A percentile compares a stretch with the other conserved stretches of the same genome.
These are phyloP conservation scores for Xenopus laevis DNA, from an alignment of 2,113 vertebrate genomes.

Conservation along the genomic window DNA sequence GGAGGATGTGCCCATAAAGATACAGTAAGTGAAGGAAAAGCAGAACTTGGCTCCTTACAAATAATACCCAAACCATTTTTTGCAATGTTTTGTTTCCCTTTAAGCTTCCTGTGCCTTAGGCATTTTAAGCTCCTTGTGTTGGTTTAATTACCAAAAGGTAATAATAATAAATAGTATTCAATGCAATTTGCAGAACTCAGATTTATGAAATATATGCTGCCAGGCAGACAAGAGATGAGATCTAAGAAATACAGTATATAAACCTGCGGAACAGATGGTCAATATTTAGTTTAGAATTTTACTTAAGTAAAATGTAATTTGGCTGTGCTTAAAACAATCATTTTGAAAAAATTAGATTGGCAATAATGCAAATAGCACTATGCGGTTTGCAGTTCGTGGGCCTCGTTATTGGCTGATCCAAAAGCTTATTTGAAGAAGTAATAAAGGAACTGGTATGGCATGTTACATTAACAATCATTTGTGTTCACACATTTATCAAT, in stretches of 20 bases:
- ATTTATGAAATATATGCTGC: not conserved
- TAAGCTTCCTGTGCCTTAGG: too few relatives aligned
- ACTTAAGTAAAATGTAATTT: constrained; percentile 40
- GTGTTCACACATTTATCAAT: not conserved
- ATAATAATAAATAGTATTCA: too few relatives aligned
- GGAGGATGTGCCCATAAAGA: too few relatives aligned
- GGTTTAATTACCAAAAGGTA: too few relatives aligned
- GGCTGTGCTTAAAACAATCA: constrained; percentile 30
- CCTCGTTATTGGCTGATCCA: constrained; percentile 12
- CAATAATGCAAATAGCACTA: constrained; percentile 15
- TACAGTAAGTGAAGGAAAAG: too few relatives aligned
- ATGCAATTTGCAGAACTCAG: too few relatives aligned
- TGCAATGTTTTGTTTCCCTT: too few relatives aligned
- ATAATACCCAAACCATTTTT: too few relatives aligned
- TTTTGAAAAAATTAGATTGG: constrained; percentile 36
- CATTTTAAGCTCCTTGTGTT: too few relatives aligned
- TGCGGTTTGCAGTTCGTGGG: not conserved
- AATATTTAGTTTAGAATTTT: constrained; percentile 43
- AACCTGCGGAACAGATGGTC: constrained; percentile 36
- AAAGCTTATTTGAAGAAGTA: constrained; percentile 8
- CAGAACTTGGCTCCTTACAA: too few relatives aligned
- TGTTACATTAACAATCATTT: not conserved
- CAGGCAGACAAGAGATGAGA: constrained; percentile 14
- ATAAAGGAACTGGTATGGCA: constrained; percentile 4
- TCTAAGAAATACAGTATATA: constrained; percentile 39